phyloP scores from a whole-genome alignment of 2,113 vertebrate genomes.

The Hippocampus mohnikei region DNA sequence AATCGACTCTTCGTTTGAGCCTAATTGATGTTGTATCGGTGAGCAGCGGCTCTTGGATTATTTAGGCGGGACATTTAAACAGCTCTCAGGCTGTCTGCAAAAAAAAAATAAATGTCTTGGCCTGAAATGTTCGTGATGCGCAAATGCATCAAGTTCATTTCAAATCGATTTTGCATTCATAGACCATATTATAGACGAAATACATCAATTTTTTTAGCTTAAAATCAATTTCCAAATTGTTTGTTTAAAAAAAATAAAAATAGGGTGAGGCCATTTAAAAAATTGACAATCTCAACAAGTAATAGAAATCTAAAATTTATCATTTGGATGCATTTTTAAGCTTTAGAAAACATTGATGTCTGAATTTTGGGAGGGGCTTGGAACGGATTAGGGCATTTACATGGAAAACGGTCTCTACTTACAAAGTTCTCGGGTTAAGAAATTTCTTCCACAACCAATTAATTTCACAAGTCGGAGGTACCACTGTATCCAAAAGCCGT shows the following conservation, averaged over 20 bases:
- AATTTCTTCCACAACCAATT: no score
- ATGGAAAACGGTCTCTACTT: no score
- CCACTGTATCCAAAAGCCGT: no score
- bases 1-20: constrained; percentile 46
- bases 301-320: no score
- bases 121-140: neutral
- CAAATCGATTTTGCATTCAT: neutral
- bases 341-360: no score
- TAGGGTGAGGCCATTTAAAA: no score
- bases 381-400: no score
- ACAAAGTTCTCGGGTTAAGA: no score
- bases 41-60: constrained; percentile 36
- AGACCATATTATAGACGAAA: neutral
- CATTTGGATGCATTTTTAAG: no score
- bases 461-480: no score
- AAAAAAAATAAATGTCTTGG: constrained; percentile 1
- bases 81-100: constrained; percentile 39
- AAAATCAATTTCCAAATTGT: neutral
- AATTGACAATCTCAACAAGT: no score
- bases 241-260: neutral
- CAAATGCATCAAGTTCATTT: neutral
- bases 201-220: neutral
- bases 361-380: no score
- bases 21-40: constrained; percentile 51
- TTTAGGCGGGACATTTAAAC: constrained; percentile 42